phyloP scores from a whole-genome alignment of 2,113 vertebrate genomes.

The Bambusicola thoracicus region DNA sequence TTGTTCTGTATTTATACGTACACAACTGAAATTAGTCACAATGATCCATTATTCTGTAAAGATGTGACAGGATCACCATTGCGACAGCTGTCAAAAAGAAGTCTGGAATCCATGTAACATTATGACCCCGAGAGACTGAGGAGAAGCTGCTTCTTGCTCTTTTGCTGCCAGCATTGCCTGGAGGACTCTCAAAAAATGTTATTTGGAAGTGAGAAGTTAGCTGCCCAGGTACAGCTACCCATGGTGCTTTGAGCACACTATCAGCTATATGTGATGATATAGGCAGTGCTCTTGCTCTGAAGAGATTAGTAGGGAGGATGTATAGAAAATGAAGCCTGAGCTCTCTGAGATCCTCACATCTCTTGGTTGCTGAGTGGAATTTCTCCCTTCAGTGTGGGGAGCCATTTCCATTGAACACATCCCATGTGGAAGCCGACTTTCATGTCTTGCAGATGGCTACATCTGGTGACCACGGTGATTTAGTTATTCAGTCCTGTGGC shows the following conservation, averaged over 20 bases:
- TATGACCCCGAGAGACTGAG: background rate
- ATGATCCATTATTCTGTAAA: background rate
- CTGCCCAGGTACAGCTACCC: background rate
- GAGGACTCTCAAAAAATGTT: background rate
- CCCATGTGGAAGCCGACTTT: background rate
- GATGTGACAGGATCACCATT: background rate
- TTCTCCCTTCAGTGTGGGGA: background rate
- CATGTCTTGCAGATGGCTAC: background rate
- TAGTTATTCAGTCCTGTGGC: background rate
- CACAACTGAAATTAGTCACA: background rate
- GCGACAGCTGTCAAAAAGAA: background rate
- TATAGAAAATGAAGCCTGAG: background rate
- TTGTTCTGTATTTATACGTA: conserved; percentile 44
- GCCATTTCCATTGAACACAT: fast-evolving
- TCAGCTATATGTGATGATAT: background rate
- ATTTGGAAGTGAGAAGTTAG: background rate
- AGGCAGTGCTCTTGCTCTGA: background rate
- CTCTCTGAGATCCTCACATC: background rate
- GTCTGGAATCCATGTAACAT: background rate
- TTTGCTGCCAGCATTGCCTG: background rate
- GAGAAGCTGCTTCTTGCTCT: background rate
- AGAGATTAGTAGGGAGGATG: background rate
- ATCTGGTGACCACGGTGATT: fast-evolving
- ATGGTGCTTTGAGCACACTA: fast-evolving
- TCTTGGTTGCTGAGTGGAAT: background rate